Base-by-base conservation (phyloP, 1,140 invertebrate genomes). In the Carcinoscorpius rotundicauda region DNA sequence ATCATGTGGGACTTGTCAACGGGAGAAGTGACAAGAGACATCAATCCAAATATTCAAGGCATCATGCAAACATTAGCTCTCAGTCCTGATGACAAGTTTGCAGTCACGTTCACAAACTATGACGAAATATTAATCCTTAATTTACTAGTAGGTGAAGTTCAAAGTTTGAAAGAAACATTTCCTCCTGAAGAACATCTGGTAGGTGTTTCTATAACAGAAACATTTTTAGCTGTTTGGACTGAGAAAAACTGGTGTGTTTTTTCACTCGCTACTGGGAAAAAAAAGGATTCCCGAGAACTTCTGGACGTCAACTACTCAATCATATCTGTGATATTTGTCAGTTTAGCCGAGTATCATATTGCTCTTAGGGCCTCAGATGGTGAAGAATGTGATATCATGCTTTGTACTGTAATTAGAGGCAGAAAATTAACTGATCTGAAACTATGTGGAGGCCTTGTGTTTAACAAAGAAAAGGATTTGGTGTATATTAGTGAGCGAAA, bases 1-100 rank as follows among this genome's bases (percentile, higher is more conserved):
- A 93, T 99, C 66, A 97, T 96, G 10, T 98, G 94, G 88, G 95
- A 99, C 79, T 78, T 98, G 9, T 89, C 89, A 29, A 94, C 92
- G 0, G 94, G 92, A 66, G 94, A 97, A 78, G 80, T 97, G 73
- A 87, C 91, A 0, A 79, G 91, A 63, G 88, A 95, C 74, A 86
- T 97, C 0, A 91, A 89, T 79, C 93, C 93, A 0, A 91, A 91
- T 58, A 86, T 97, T 48, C 75, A 73, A 73, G 93, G 93, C 52
- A 97, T 98, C 71, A 93, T 99, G 87, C 91, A 96, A 76, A 89
- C 92, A 72, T 78, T 98, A 59, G 86, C 88, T n/a, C 78, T 99
- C 5, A 96, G 91, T 68, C 88, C 91, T 0, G 93, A 98, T 75
- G 97, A 98, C 75, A 91, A 93, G 76, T 97, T 89, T 81, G 93